These are phyloP conservation scores for Shinisaurus crocodilurus DNA, from an alignment of 2,113 vertebrate genomes.

Conservation along the genomic window DNA sequence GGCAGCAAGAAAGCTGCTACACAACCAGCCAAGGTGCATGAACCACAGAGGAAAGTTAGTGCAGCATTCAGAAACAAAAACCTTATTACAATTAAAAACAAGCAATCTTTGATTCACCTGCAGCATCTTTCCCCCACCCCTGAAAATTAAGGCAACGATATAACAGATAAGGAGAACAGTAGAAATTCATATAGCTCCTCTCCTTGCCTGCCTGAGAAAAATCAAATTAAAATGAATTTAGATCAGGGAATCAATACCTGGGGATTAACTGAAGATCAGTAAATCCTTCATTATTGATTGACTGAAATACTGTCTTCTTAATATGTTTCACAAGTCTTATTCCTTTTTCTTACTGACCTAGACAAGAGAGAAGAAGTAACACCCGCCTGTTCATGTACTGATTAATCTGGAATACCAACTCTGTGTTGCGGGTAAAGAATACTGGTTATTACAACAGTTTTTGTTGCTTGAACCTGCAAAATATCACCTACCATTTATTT, in stretches of 20 bases:
- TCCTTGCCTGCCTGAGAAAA: slow-evolving; percentile 59
- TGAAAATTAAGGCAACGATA: slow-evolving; percentile 31
- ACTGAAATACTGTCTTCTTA: slow-evolving; percentile 48
- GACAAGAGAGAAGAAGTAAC: slow-evolving; percentile 35
- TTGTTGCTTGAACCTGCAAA: not conserved
- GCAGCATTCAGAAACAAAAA: slow-evolving; percentile 46
- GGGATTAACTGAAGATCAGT: slow-evolving; percentile 71
- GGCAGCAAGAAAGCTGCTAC: slow-evolving; percentile 54
- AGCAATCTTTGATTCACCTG: slow-evolving; percentile 38
- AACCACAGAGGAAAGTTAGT: slow-evolving; percentile 55
- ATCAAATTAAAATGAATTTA: slow-evolving; percentile 75
- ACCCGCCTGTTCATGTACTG: slow-evolving; percentile 45
- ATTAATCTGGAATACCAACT: slow-evolving; percentile 60
- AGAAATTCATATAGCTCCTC: slow-evolving; percentile 42
- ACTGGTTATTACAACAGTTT: not conserved
- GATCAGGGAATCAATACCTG: slow-evolving; percentile 65
- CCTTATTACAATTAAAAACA: slow-evolving; percentile 55
- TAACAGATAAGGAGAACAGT: slow-evolving; percentile 37
- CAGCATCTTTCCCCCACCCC: slow-evolving; percentile 9
- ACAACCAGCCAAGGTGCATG: slow-evolving; percentile 53
- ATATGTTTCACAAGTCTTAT: slow-evolving; percentile 41
- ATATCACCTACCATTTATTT: not conserved
- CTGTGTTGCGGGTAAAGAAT: slow-evolving; percentile 50
- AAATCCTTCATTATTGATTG: slow-evolving; percentile 73
- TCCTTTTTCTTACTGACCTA: slow-evolving; percentile 61